Evolutionary conservation across 2,113 vertebrate genomes (phyloP), one percentile per base, ranked within the genome.

Genomic region (Corapipo altera): DNA sequence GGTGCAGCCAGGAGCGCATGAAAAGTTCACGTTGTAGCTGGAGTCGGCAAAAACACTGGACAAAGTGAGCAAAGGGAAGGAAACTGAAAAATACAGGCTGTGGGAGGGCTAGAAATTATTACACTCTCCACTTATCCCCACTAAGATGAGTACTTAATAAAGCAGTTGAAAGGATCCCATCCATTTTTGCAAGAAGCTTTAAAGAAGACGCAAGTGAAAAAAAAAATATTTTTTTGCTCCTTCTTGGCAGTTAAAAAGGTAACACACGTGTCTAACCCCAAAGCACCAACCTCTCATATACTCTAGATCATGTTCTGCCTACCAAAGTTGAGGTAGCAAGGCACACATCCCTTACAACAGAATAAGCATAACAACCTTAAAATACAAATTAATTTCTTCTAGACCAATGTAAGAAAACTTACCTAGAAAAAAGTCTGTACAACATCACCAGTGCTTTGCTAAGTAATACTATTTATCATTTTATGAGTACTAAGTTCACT

Each of bases 181-280:
- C 15, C 7, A 26, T 52, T 88, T 70, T 54, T 95, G 21, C 35
- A 79, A 88, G 64, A 62, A 70, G 32, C 22, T 79, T 76, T 79
- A 76, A 83, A 65, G 57, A 77, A 11, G 12, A 79, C 14, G 52
- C 0, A 3, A 71, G 15, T 35, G 19, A 51, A 82, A 81, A 79
- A 79, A 51, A 46, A 75, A 48, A 72, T 33, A 51, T 43, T 20
- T 32, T n/a, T 75, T 46, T 75, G 26, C 18, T 59, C 26, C 39
- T 43, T 91, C 73, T 54, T 64, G 23, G 48, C 26, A 71, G 30
- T 57, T 54, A 64, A 41, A 71, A 91, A 49, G 26, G 32, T 12
- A 71, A 19, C 15, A 49, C 1, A 0, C 0, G 1, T 9, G 18
- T 24, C 33, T 51, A 71, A 75, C 4, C 5, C 39, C 35, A 77